Evolutionary conservation across 1,140 invertebrate genomes (phyloP).

Genomic region (Sycophaga agraensis): DNA sequence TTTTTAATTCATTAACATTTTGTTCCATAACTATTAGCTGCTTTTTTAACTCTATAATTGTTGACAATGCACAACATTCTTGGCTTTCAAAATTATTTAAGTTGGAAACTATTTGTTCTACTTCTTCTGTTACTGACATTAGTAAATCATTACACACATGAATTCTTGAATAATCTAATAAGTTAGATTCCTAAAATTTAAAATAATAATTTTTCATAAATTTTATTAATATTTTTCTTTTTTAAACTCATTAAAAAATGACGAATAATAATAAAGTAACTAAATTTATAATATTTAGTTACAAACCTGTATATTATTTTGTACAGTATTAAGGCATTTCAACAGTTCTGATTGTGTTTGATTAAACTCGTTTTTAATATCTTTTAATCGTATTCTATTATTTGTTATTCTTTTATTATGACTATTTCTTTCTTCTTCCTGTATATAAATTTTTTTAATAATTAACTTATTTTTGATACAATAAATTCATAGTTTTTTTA

Average conservation of each 20-base stretch:
- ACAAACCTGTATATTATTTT: slow-evolving; percentile 39
- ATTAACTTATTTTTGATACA: slow-evolving; percentile 3
- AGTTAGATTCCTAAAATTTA: slow-evolving; percentile 32
- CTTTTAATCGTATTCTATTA: slow-evolving; percentile 44
- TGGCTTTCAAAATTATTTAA: slow-evolving; percentile 39
- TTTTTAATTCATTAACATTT: slow-evolving; percentile 43
- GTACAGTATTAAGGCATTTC: slow-evolving; percentile 35
- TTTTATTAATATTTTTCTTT: background rate
- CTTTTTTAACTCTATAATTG: slow-evolving; percentile 41
- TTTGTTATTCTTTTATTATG: slow-evolving; percentile 42
- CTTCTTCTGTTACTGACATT: slow-evolving; percentile 43
- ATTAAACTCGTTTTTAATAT: slow-evolving; percentile 52
- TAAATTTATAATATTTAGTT: too few species aligned
- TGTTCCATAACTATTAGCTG: slow-evolving; percentile 41
- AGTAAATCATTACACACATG: slow-evolving; percentile 40
- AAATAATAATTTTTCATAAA: slow-evolving; percentile 12
- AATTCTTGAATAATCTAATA: slow-evolving; percentile 34
- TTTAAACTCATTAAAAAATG: slow-evolving; percentile 5
- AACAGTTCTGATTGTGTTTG: slow-evolving; percentile 38
- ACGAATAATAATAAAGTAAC: too few species aligned
- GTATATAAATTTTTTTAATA: background rate
- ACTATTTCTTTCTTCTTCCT: slow-evolving; percentile 46
- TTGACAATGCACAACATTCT: slow-evolving; percentile 33
- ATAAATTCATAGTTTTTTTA: slow-evolving; percentile 5
- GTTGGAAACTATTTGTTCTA: slow-evolving; percentile 46